Evolutionary conservation across 1,140 invertebrate species (phyloP).

Genomic region (Tetranychus cinnabarinus): DNA sequence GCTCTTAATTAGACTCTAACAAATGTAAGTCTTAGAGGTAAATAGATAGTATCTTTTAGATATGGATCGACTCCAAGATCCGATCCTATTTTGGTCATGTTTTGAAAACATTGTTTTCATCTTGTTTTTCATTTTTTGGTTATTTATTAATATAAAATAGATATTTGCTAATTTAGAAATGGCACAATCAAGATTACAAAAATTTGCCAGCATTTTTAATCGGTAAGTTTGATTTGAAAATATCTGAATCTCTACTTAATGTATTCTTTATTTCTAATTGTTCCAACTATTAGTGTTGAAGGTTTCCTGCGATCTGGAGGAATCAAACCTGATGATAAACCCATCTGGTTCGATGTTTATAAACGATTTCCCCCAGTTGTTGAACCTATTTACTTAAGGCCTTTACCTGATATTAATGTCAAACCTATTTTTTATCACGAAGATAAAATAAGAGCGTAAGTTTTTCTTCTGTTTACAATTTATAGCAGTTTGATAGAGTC

Average conservation of each 20-base stretch:
- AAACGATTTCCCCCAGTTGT: conserved; percentile 55
- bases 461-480: background rate
- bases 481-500: background rate
- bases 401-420: conserved; percentile 30
- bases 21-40: too few species aligned
- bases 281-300: conserved; percentile 29
- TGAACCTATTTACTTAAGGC: conserved; percentile 43
- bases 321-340: conserved; percentile 45
- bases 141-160: too few species aligned
- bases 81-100: too few species aligned
- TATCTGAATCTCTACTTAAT: background rate
- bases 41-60: too few species aligned
- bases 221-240: background rate
- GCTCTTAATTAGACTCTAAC: too few species aligned
- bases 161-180: background rate
- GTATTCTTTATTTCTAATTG: background rate
- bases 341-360: conserved; percentile 74
- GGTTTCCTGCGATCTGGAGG: conserved; percentile 47
- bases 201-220: background rate
- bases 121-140: too few species aligned
- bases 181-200: background rate
- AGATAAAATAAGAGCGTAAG: conserved; percentile 60
- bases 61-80: too few species aligned
- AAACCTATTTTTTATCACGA: conserved; percentile 56
- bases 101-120: too few species aligned